Percentiles rank a stretch among this genome's conserved stretches.
phyloP scores from a whole-genome alignment of 1,140 invertebrate genomes.

The Macrosteles quadrilineatus region DNA sequence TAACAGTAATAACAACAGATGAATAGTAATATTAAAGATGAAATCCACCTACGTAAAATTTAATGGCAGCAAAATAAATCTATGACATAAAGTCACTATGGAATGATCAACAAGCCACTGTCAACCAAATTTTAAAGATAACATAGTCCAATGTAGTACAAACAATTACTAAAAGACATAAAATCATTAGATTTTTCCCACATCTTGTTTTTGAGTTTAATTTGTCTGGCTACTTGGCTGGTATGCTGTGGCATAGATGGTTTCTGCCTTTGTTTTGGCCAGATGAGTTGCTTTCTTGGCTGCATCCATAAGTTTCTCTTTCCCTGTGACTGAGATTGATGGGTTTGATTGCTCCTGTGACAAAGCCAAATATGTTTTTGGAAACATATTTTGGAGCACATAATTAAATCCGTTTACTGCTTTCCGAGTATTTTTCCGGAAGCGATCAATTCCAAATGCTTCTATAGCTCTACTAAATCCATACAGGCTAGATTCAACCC shows the following conservation, averaged over 20 bases:
- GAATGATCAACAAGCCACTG: too few relatives aligned
- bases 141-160: too few relatives aligned
- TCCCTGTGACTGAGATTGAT: conserved; percentile 52
- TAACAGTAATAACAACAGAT: too few relatives aligned
- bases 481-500: conserved; percentile 84
- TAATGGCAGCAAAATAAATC: too few relatives aligned
- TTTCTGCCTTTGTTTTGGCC: conserved; percentile 66
- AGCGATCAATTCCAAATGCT: conserved; percentile 83
- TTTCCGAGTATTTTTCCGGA: conserved; percentile 80
- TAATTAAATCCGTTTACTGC: conserved; percentile 82
- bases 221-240: conserved; percentile 15
- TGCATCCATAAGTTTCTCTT: conserved; percentile 69
- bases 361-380: conserved; percentile 49
- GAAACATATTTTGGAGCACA: conserved; percentile 73
- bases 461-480: conserved; percentile 86
- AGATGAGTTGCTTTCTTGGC: conserved; percentile 74
- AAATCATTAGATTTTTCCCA: too few relatives aligned
- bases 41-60: too few relatives aligned
- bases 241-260: conserved; percentile 30
- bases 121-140: too few relatives aligned
- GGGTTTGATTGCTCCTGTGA: conserved; percentile 49
- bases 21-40: too few relatives aligned
- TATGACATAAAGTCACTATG: too few relatives aligned
- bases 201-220: too few relatives aligned
- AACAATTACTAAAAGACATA: too few relatives aligned